A percentile compares a stretch with the other conserved stretches of the same genome.
Evolutionary conservation across 2,888 invertebrate genomes (phyloP).

Genomic region (Drosophila histrio): DNA sequence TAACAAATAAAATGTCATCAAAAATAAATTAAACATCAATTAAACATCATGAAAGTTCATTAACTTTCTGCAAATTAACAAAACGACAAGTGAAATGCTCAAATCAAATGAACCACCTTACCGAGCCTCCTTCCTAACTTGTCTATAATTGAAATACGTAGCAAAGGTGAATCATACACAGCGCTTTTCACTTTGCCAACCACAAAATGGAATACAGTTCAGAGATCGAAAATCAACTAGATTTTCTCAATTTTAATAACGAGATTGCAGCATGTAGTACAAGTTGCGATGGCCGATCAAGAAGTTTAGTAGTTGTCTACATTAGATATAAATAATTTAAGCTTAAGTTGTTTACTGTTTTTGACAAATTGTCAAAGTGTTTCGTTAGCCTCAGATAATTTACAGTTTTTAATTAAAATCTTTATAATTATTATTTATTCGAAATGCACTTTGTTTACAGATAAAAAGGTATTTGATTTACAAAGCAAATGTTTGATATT

Average conservation of each 20-base stretch:
- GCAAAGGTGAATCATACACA: background rate
- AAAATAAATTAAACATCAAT: background rate
- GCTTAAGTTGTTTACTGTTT: too few species aligned
- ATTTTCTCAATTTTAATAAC: background rate
- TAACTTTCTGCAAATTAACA: slow-evolving; percentile 2
- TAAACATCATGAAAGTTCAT: background rate
- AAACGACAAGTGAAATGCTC: background rate
- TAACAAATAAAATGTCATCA: background rate
- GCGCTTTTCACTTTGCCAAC: background rate
- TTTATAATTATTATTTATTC: too few species aligned
- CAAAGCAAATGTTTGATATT: too few species aligned
- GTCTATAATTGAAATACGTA: background rate
- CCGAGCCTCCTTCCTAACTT: background rate
- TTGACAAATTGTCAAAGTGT: too few species aligned
- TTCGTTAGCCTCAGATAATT: too few species aligned
- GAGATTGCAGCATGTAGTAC: background rate
- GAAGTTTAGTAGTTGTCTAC: too few species aligned
- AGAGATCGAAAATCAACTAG: background rate
- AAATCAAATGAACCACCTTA: background rate
- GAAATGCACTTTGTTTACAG: too few species aligned
- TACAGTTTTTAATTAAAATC: too few species aligned
- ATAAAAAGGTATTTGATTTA: too few species aligned
- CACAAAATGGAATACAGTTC: background rate
- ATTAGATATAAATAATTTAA: background rate
- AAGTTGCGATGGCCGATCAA: background rate